Evolutionary conservation across 92 coral and sea anemone species (phyloP).

Genomic region (Paramuricea clavata): DNA sequence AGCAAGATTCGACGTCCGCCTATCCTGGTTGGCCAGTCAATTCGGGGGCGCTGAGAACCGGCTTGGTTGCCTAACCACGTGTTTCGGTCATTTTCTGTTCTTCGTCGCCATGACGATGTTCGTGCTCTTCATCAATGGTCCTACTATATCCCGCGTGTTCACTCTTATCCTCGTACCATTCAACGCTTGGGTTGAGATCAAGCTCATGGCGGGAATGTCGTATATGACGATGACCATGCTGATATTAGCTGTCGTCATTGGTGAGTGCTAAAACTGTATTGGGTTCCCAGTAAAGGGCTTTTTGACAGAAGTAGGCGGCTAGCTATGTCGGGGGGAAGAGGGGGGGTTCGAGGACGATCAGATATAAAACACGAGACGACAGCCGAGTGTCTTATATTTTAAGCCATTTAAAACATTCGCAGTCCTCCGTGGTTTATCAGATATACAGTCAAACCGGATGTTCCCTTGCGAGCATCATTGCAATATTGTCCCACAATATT

Average conservation of each 20-base stretch:
- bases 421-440: too few species aligned
- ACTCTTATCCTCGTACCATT: slow-evolving; percentile 82
- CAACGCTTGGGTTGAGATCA: slow-evolving; percentile 91
- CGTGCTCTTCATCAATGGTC: slow-evolving; percentile 92
- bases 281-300: too few species aligned
- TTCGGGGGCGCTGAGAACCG: slow-evolving; percentile 98
- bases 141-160: slow-evolving; percentile 84
- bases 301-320: too few species aligned
- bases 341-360: too few species aligned
- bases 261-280: too few species aligned
- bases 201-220: slow-evolving; percentile 75
- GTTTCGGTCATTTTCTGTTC: slow-evolving; percentile 80
- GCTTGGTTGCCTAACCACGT: slow-evolving; percentile 74
- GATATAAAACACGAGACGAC: too few species aligned
- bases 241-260: slow-evolving; percentile 73
- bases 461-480: too few species aligned
- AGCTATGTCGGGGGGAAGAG: too few species aligned
- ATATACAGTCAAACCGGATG: too few species aligned
- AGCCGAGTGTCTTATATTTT: too few species aligned
- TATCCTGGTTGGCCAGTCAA: slow-evolving; percentile 86
- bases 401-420: too few species aligned
- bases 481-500: too few species aligned
- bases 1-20: slow-evolving; percentile 77
- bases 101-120: slow-evolving; percentile 86
- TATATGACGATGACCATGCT: slow-evolving; percentile 79